Evolutionary conservation across 2,888 invertebrate genomes (phyloP), one percentile per base, ranked within the genome.

Genomic region (Antheraea assamensis): DNA sequence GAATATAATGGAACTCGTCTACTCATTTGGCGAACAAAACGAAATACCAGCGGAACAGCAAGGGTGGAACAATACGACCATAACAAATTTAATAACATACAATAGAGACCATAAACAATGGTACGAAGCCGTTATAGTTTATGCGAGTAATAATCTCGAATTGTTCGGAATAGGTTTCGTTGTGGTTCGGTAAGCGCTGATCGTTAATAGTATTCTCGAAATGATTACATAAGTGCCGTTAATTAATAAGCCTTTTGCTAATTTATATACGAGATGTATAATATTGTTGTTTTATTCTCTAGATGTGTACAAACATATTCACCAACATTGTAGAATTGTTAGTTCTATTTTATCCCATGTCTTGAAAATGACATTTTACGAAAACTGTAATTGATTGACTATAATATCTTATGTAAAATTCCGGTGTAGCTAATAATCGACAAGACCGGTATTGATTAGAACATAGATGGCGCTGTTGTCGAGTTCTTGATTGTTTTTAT

Each of bases 81-180:
- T 55, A 64, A 64, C 66, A 66, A 66, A 31, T 61, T 61, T 30
- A 61, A 61, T 17, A 31, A 3, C 4, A 31, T 68, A 68, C 31
- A 68, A 68, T 35, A n/a, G 21, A 68, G 21, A 35, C 27, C 35
- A 35, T 68, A 21, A 35, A 66, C 31, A 66, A 66, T 66, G 35
- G 30, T 66, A 15, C 21, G 35, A 68, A 35, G 2, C 68, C 35
- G 68, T n/a, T 68, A 35, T 68, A 68, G 68, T 68, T 68, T 68
- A 68, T 35, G 30, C 31, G 4, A 31, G 68, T 35, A 35, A n/a
- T 68, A n/a, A 68, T 68, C 21, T 68, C 35, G 35, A 35, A 68
- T 68, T 35, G 35, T 68, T 68, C 68, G 19, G 19, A 31, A 31
- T 30, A 68, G 31, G n/a, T 68, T 31, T 68, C 68, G 35, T 3